Evolutionary conservation across 2,888 invertebrate species (phyloP), one percentile per base, ranked within the genome.

Genomic region (Aradus depressus): DNA sequence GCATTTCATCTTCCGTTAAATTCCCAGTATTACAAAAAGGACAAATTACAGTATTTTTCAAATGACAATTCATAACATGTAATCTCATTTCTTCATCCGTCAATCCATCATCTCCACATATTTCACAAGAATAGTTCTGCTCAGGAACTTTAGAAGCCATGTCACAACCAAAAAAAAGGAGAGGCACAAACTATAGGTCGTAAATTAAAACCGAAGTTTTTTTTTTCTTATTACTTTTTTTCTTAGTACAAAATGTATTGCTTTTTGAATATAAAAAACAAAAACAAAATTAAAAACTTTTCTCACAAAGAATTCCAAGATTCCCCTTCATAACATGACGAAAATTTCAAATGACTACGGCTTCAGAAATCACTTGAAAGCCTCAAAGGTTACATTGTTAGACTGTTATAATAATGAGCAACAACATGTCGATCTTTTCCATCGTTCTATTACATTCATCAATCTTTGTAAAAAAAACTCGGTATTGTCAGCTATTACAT

Each of bases 21-120:
- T 79, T 77, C 14, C 78, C 76, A 57, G 84, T 75, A 65, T 84
- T 84, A 66, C 89, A 88, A 65, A 88, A 85, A 1, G 88, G 88
- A 63, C 88, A 88, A 44, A 81, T 80, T 8, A 81, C 80, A 56
- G 80, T 77, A 1, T 84, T 84, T 55, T 84, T 82, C 8, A 88
- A 78, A 65, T 88, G 88, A 60, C 79, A 81, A 39, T 81, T 75
- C 50, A 82, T 73, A 54, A 86, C 85, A 67, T 89, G 89, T 18
- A 78, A 73, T 55, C 85, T 71, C 79, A 88, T 82, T 59, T 83
- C 79, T 56, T 84, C 84, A 65, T 84, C 84, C 53, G 78, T 79
- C 54, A 88, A 73, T 18, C 84, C 84, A 61, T 85, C 84, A 58
- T 81, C 76, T n/a, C 87, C 87, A 67, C 89, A 89, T 57, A 88